These are phyloP conservation scores for Trachymyrmex septentrionalis DNA, from an alignment of 1,140 invertebrate species.

Conservation along the genomic window DNA sequence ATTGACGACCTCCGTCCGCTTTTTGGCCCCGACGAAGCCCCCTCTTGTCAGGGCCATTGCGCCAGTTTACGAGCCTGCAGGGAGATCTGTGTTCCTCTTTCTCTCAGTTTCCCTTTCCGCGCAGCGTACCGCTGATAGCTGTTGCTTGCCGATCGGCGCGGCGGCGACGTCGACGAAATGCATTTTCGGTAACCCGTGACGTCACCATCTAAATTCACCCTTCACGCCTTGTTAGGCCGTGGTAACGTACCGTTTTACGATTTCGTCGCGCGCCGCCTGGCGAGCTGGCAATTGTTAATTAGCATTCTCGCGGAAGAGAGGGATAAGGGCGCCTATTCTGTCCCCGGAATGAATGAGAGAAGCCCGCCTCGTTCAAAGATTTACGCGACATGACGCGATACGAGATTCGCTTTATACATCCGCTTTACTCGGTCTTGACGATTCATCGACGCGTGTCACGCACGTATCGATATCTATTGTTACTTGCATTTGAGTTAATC, in stretches of 20 bases:
- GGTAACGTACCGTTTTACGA: conserved; percentile 82
- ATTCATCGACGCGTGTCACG: conserved; percentile 4
- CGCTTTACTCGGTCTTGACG: conserved; percentile 21
- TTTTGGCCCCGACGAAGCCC: conserved; percentile 71
- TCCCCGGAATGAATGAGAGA: conserved; percentile 55
- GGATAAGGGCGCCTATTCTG: conserved; percentile 18
- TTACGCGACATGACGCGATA: conserved; percentile 41
- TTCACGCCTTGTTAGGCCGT: conserved; percentile 82
- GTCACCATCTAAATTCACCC: conserved; percentile 83
- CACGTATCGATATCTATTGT: not conserved
- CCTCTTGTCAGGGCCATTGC: conserved; percentile 72
- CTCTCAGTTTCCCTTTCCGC: conserved; percentile 57
- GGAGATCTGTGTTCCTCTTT: conserved; percentile 72
- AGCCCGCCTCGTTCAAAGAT: conserved; percentile 47
- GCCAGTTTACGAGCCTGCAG: conserved; percentile 81
- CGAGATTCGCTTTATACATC: conserved; percentile 22
- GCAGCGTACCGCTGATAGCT: not conserved
- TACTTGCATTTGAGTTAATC: not conserved
- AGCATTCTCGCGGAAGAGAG: conserved; percentile 69
- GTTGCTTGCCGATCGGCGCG: conserved; percentile 10
- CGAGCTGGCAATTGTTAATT: conserved; percentile 79
- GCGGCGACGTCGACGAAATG: conserved; percentile 6
- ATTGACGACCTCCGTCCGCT: conserved; percentile 85
- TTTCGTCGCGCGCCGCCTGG: conserved; percentile 64
- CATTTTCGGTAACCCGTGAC: conserved; percentile 74